Conservation (phyloP, 2,888 invertebrate genomes). For the Lysandra coridon region DNA sequence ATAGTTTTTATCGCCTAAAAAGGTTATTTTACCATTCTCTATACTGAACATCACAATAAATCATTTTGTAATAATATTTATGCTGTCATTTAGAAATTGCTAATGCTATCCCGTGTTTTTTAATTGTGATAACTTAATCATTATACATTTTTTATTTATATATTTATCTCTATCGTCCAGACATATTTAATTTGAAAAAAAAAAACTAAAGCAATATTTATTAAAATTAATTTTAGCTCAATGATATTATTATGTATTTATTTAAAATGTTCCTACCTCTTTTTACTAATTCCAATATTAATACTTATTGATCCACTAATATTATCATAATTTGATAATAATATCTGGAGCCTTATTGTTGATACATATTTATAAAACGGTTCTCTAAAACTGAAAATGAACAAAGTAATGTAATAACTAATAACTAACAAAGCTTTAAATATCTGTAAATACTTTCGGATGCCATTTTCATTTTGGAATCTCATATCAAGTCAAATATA, state of each 20-base stretch:
- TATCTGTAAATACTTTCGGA: conserved; percentile 61
- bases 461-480: conserved; percentile 58
- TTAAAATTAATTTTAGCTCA: neutral
- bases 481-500: conserved; percentile 20
- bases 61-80: no score
- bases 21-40: neutral
- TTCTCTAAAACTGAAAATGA: neutral
- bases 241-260: neutral
- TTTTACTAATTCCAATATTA: neutral
- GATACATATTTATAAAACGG: neutral
- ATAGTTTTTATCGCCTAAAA: neutral
- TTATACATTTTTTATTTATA: neutral
- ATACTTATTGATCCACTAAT: neutral
- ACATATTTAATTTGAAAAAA: neutral
- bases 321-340: neutral
- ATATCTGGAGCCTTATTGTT: neutral
- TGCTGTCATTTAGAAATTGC: no score
- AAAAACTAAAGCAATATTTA: neutral
- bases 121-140: neutral
- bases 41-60: neutral
- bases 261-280: neutral
- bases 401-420: neutral
- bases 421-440: conserved; percentile 37
- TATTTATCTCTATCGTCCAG: neutral
- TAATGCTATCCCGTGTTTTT: neutral